Evolutionary conservation across 2,113 vertebrate genomes (phyloP).

Genomic region (Mormoops blainvillei): DNA sequence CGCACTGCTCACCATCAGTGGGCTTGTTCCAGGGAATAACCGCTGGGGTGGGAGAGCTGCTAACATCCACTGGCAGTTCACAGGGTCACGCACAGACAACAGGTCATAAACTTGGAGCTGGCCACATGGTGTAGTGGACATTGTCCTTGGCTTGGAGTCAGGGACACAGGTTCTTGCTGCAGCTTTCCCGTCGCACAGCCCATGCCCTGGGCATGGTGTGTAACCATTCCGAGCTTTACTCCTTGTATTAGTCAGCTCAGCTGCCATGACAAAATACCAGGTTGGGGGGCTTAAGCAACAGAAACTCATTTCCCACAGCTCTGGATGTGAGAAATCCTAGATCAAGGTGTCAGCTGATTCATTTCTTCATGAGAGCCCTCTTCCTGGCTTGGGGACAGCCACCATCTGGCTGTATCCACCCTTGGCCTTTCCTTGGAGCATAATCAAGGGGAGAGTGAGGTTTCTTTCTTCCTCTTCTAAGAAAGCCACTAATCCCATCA

Average conservation of each 20-base stretch:
- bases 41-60: neutral
- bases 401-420: neutral
- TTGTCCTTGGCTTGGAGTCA: neutral
- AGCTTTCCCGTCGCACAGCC: neutral
- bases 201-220: neutral
- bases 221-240: neutral
- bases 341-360: neutral
- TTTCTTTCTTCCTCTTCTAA: neutral
- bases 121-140: accelerated
- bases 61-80: neutral
- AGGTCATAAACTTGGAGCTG: neutral
- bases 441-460: neutral
- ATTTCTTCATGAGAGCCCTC: neutral
- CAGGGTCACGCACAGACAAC: neutral
- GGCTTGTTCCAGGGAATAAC: neutral
- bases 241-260: neutral
- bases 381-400: neutral
- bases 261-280: neutral
- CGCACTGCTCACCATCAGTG: accelerated
- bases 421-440: too few species aligned
- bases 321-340: neutral
- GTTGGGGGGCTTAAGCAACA: neutral
- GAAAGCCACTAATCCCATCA: neutral
- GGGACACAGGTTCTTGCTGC: neutral
- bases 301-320: neutral